Evolutionary conservation across 2,113 vertebrate genomes (phyloP).

Genomic region (Ochotona curzoniae): DNA sequence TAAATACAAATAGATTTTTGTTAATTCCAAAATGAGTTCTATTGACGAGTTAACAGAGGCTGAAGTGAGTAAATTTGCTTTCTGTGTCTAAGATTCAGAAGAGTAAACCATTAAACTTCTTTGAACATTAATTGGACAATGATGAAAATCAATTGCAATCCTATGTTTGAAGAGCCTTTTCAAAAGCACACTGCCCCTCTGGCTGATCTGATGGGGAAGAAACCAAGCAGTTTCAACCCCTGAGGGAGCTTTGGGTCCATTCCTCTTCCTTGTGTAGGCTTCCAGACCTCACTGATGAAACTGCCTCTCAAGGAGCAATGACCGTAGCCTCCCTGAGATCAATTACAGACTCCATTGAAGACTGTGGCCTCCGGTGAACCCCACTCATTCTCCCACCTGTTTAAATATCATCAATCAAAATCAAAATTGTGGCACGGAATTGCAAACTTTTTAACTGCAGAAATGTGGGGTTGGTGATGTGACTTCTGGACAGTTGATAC

Average conservation of each 20-base stretch:
- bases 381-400: slow-evolving; percentile 74
- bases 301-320: slow-evolving; percentile 46
- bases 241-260: background rate
- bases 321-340: slow-evolving; percentile 21
- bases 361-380: slow-evolving; percentile 50
- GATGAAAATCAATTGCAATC: background rate
- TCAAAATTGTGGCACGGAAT: slow-evolving; percentile 69
- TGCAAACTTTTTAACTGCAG: slow-evolving; percentile 70
- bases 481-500: slow-evolving; percentile 44
- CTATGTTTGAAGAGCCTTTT: background rate
- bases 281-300: background rate
- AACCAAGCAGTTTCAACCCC: background rate
- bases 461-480: slow-evolving; percentile 65
- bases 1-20: slow-evolving; percentile 1
- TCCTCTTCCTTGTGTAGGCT: background rate
- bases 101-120: background rate
- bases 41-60: slow-evolving; percentile 37
- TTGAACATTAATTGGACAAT: background rate
- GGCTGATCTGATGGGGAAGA: background rate
- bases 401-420: slow-evolving; percentile 66
- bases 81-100: background rate
- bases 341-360: slow-evolving; percentile 43
- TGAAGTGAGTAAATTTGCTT: slow-evolving; percentile 10
- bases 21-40: background rate
- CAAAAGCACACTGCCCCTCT: background rate